Evolutionary conservation across 2,113 vertebrate species (phyloP).

Genomic region (Tinamus guttatus): DNA sequence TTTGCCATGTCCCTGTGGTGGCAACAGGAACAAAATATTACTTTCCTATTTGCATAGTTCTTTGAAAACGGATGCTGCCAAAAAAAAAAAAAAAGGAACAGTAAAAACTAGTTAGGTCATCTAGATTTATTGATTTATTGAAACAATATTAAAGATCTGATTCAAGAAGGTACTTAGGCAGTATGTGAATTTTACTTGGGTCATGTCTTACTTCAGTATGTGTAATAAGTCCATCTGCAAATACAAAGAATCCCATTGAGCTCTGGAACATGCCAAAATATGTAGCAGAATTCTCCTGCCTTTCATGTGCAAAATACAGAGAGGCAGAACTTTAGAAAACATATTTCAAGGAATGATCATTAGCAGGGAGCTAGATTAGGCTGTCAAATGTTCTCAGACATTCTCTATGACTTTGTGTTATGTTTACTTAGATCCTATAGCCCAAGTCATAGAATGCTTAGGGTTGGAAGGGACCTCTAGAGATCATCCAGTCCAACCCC

Average conservation of each 20-base stretch:
- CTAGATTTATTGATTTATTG: neutral
- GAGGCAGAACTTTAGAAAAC: neutral
- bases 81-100: neutral
- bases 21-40: neutral
- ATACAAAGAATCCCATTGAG: neutral
- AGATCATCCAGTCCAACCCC: too few relatives aligned
- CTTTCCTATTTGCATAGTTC: neutral
- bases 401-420: neutral
- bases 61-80: neutral
- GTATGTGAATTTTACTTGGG: neutral
- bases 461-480: too few relatives aligned
- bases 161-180: neutral
- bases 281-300: accelerated
- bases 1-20: neutral
- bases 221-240: neutral
- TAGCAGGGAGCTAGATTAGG: neutral
- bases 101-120: neutral
- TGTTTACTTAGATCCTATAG: neutral
- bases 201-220: neutral
- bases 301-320: neutral
- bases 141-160: neutral
- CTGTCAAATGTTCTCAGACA: neutral
- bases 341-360: neutral
- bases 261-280: neutral
- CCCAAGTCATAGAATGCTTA: too few relatives aligned